Evolutionary conservation across 2,888 invertebrate species (phyloP), one percentile per base, ranked within the genome.

Genomic region (Mythimna vitellina): DNA sequence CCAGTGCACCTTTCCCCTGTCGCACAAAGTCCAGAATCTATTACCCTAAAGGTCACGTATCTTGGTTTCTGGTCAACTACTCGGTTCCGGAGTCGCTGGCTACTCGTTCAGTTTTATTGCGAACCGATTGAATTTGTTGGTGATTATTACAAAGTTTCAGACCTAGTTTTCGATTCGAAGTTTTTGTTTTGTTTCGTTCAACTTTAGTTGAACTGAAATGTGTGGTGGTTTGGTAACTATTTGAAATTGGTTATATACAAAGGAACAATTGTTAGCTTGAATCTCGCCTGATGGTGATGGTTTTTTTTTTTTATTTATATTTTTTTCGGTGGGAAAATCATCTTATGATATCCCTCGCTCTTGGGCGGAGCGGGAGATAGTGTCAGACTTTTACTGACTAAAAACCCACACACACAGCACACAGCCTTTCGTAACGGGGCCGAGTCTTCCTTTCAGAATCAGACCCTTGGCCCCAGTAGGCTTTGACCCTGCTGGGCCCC

Each of bases 71-170:
- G 82, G 88, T 89, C 91, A 92, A 93, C 89, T 91, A 91, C 90
- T 90, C 83, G 88, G 88, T 93, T 93, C 91, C 92, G 90, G 91
- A 92, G 90, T 92, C 90, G 87, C 87, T 91, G 88, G 91, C 91
- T 89, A 91, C 90, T 90, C 85, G 85, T 87, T 84, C 88, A 89
- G 89, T 93, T 95, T 94, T 94, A 93, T 94, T 90, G 90, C 88
- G 82, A 90, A 91, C 87, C 89, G 90, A 94, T 94, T 93, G 92
- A 93, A 93, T 93, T 93, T 92, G 90, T 90, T 85, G 88, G 89
- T 89, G 90, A 92, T 93, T 91, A 91, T 90, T 87, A 90, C 88
- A 86, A 88, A 89, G 89, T 89, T 88, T 80, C 80, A 76, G 82
- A 83, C 73, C 73, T 73, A 83, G 81, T 82, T 88, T 81, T 68